A percentile compares a stretch with the other conserved stretches of the same genome.
Conservation (phyloP, 2,888 invertebrate species). For the Drosophila yooni region DNA sequence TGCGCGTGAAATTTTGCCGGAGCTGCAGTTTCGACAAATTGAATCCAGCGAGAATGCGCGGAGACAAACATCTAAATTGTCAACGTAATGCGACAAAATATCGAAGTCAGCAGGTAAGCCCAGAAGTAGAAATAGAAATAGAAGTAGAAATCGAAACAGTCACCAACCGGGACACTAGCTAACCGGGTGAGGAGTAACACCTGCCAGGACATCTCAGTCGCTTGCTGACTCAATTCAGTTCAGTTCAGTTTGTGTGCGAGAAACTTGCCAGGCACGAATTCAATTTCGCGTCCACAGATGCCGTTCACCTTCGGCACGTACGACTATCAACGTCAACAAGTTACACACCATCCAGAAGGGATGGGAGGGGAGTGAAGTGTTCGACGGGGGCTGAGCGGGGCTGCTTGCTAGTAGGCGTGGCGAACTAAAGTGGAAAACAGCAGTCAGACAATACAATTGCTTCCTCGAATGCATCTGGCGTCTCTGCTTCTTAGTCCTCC, state of each 20-base stretch:
- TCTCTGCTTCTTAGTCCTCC: neutral
- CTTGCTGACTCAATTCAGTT: conserved; percentile 70
- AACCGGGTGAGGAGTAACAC: conserved; percentile 19
- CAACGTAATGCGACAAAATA: conserved; percentile 81
- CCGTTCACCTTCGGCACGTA: conserved; percentile 81
- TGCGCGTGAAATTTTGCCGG: conserved; percentile 56
- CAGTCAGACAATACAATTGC: conserved; percentile 79
- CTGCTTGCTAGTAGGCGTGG: conserved; percentile 55
- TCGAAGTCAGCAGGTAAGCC: conserved; percentile 74
- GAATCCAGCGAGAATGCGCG: conserved; percentile 72
- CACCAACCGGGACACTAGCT: conserved; percentile 3
- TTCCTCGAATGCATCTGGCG: conserved; percentile 74
- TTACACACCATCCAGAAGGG: conserved; percentile 50
- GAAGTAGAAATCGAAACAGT: conserved; percentile 19
- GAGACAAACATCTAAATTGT: conserved; percentile 81
- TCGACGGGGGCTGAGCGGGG: neutral
- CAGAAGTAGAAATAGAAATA: conserved; percentile 10
- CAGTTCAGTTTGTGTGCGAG: conserved; percentile 61
- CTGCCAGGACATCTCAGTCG: conserved; percentile 31
- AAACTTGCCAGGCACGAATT: conserved; percentile 76
- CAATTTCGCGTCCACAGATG: conserved; percentile 82
- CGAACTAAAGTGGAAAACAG: conserved; percentile 76
- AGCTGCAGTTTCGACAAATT: conserved; percentile 67
- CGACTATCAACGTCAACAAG: conserved; percentile 80
- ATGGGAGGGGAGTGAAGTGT: neutral